Base-by-base conservation (phyloP, 2,888 invertebrate species). In the Abrostola tripartita region DNA sequence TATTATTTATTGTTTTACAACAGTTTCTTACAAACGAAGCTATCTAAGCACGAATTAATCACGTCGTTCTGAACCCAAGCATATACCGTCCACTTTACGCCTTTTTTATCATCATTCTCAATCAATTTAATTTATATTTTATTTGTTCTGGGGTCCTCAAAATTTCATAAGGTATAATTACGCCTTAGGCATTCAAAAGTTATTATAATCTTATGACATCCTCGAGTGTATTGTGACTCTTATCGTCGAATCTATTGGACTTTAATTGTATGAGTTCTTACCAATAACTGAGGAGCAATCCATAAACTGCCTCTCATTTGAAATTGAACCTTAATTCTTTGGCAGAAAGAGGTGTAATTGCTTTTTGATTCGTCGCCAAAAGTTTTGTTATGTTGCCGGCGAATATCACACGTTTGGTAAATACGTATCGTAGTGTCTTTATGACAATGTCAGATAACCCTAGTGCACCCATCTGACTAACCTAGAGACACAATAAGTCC, bases 401-500 rank as follows among this genome's bases (percentile, higher is more conserved):
- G 58, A 84, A 82, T 75, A 78, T 83, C 81, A 81, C 40, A 81
- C 61, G 73, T 40, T 65, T 60, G 65, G 65, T 77, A 67, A 64
- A 68, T 77, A 79, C 57, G 74, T 76, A 72, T 81, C 75, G 42
- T 71, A 67, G 65, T 78, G 80, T 79, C 83, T 76, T 51, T 62
- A 64, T 71, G 79, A 80, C 74, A 52, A 44, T 52, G 8, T 24
- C 11, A 41, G 85, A 86, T 86, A 86, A 83, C 87, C 87, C 64
- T 50, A 24, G 57, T 76, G 65, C 59, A 53, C 76, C 74, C 61
- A 74, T 80, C 82, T 76, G 69, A 71, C 67, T 83, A 83, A 81
- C 84, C 83, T 35, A 83, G 52, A 85, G 84, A 84, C 79, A 81
- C 75, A 82, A 79, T 83, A 75, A 75, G 74, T 65, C 81, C 79